phyloP scores from a whole-genome alignment of 1,140 invertebrate species.

The Drosophila bocqueti region DNA sequence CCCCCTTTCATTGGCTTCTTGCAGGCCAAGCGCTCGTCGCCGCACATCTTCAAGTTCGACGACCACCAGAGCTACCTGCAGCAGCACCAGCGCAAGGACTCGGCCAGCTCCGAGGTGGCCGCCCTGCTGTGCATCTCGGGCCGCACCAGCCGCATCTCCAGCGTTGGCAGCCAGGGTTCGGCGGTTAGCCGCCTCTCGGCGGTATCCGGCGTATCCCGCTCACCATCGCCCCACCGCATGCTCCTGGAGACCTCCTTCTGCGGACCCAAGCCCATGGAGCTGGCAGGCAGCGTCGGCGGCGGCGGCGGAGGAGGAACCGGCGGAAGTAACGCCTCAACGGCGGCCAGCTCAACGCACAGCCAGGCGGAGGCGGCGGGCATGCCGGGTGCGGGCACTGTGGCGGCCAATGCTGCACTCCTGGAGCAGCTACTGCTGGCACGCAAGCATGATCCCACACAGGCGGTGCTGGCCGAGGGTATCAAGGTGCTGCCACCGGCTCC shows the following conservation, averaged over 20 bases:
- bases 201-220: constrained; percentile 89
- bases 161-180: constrained; percentile 89
- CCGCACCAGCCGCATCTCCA: constrained; percentile 92
- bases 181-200: constrained; percentile 89
- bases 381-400: constrained; percentile 66
- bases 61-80: constrained; percentile 86
- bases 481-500: constrained; percentile 65
- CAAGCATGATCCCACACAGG: constrained; percentile 87
- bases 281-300: constrained; percentile 66
- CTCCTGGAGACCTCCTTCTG: constrained; percentile 95
- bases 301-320: constrained; percentile 4
- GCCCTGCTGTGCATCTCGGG: constrained; percentile 93
- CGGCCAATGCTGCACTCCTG: constrained; percentile 69
- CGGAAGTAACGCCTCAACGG: constrained; percentile 56
- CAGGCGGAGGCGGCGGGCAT: constrained; percentile 87
- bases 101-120: constrained; percentile 87
- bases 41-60: constrained; percentile 86
- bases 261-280: constrained; percentile 90
- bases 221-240: constrained; percentile 95
- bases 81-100: constrained; percentile 91
- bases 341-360: constrained; percentile 59
- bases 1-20: background rate
- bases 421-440: constrained; percentile 88
- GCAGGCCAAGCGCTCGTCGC: constrained; percentile 84
- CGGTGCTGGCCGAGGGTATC: constrained; percentile 86